Percentiles rank a stretch among this genome's conserved stretches.
Evolutionary conservation across 53 echinoderm and acorn worm genomes (phyloP).

Genomic region (Pentamera pediparva): DNA sequence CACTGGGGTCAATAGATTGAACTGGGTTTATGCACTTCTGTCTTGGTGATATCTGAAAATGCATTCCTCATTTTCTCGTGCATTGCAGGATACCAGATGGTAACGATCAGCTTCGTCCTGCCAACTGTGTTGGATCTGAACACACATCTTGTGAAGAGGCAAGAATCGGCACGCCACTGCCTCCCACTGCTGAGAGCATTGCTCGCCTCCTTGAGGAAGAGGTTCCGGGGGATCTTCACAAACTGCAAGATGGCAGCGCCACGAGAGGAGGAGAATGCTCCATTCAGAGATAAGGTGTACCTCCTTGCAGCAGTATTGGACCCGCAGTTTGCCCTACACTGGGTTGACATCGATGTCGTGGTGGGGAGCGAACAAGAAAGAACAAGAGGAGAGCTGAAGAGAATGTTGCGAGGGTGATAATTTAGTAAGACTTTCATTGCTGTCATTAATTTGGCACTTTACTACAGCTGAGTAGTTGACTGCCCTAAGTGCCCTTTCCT

Average conservation of each 20-base stretch:
- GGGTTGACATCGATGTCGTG: slow-evolving; percentile 35
- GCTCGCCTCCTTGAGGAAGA: neutral
- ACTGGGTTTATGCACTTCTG: too few relatives aligned
- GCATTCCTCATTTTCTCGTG: too few relatives aligned
- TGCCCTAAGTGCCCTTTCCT: too few relatives aligned
- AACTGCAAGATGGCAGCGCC: slow-evolving; percentile 1
- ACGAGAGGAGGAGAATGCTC: slow-evolving; percentile 10
- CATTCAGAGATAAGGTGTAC: slow-evolving; percentile 35
- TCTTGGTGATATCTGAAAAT: too few relatives aligned
- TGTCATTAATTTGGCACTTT: too few relatives aligned
- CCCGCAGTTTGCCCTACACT: slow-evolving; percentile 31
- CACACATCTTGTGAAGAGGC: neutral
- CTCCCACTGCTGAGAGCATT: neutral
- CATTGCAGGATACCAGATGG: neutral
- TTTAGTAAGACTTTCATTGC: neutral
- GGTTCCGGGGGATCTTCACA: slow-evolving; percentile 12
- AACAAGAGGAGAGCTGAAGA: neutral
- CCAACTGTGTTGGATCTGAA: slow-evolving; percentile 21
- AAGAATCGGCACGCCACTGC: neutral
- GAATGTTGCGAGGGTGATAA: neutral
- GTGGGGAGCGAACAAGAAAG: neutral
- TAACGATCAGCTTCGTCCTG: slow-evolving; percentile 9
- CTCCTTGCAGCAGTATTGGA: slow-evolving; percentile 31
- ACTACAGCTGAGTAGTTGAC: too few relatives aligned
- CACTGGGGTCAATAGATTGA: too few relatives aligned